Conservation (phyloP, 1,140 invertebrate species). For the Temnothorax nylanderi region DNA sequence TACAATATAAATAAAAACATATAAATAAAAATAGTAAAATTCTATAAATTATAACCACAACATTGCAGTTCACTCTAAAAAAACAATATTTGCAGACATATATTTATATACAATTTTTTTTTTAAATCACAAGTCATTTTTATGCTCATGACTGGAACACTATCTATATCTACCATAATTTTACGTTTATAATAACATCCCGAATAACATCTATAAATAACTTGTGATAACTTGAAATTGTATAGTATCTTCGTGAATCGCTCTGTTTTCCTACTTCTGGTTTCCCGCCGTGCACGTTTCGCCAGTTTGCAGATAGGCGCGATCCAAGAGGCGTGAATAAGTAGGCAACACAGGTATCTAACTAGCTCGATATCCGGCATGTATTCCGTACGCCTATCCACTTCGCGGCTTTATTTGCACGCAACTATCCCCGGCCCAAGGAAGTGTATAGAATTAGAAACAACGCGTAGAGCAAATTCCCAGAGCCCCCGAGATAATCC, state of each 20-base stretch:
- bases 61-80: neutral
- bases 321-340: constrained; percentile 27
- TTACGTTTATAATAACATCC: neutral
- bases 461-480: constrained; percentile 71
- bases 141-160: neutral
- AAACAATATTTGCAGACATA: neutral
- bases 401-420: constrained; percentile 65
- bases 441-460: constrained; percentile 67
- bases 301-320: constrained; percentile 19
- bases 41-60: neutral
- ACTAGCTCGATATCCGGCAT: constrained; percentile 46
- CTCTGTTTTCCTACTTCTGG: neutral
- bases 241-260: neutral
- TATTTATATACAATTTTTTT: neutral
- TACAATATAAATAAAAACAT: neutral
- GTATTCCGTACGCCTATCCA: constrained; percentile 48
- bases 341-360: constrained; percentile 21
- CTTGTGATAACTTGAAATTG: neutral
- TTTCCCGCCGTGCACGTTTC: neutral
- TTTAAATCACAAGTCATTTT: neutral
- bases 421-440: constrained; percentile 57
- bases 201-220: neutral
- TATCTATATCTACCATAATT: neutral
- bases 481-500: constrained; percentile 69
- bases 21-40: neutral